Conservation (phyloP, 2,797 vertebrate genomes). For the Clarias fuscus region DNA sequence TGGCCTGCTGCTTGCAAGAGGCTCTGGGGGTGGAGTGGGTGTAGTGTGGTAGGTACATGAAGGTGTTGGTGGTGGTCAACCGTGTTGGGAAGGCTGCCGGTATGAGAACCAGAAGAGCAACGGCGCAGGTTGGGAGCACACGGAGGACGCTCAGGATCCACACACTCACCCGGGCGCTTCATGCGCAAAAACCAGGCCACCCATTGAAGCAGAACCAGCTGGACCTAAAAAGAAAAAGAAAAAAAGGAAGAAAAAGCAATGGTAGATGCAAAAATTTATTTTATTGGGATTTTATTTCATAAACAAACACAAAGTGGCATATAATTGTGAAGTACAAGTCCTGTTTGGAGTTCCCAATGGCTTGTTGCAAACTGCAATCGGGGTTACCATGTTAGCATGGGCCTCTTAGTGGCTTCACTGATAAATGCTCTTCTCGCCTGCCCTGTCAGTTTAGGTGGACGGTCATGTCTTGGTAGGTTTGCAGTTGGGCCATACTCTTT, state of each 20-base stretch:
- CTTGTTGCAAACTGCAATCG: too few relatives aligned
- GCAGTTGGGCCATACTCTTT: too few relatives aligned
- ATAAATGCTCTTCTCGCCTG: too few relatives aligned
- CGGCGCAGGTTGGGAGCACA: constrained; percentile 77
- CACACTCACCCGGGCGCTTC: constrained; percentile 77
- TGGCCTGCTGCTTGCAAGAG: constrained; percentile 67
- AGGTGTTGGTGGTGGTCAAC: constrained; percentile 56
- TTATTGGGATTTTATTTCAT: neutral
- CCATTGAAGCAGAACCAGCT: constrained; percentile 78
- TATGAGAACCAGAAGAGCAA: constrained; percentile 79
- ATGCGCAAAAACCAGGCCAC: constrained; percentile 80
- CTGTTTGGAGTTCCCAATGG: too few relatives aligned
- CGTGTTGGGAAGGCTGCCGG: constrained; percentile 71
- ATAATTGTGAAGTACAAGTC: too few relatives aligned
- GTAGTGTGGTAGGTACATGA: constrained; percentile 61
- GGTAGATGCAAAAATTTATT: neutral
- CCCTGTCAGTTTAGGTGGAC: too few relatives aligned
- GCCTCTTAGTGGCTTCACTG: too few relatives aligned
- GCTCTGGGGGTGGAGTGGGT: constrained; percentile 74
- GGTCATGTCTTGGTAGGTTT: too few relatives aligned
- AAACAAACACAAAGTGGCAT: too few relatives aligned
- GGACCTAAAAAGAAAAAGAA: constrained; percentile 63
- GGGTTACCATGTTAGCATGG: too few relatives aligned
- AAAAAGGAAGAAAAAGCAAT: neutral
- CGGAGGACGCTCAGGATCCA: constrained; percentile 71